These are phyloP conservation scores for Anhinga anhinga DNA, from an alignment of 2,113 vertebrate genomes.

Conservation along the genomic window DNA sequence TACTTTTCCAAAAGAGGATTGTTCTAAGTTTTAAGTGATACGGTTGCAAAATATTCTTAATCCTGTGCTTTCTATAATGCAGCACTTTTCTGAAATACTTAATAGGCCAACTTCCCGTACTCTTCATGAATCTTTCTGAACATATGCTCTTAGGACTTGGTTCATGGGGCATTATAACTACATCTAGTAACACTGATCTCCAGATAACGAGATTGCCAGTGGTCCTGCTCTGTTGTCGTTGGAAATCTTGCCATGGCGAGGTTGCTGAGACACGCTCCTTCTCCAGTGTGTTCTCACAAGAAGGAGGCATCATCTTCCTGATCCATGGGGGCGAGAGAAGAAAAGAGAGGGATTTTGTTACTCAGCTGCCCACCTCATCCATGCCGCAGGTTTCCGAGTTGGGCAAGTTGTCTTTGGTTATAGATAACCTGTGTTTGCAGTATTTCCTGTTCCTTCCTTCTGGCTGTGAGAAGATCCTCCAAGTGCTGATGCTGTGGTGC, in stretches of 20 bases:
- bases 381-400: fast-evolving
- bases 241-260: neutral
- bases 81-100: neutral
- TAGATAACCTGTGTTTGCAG: neutral
- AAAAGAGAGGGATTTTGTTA: neutral
- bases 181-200: neutral
- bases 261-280: neutral
- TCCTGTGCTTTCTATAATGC: neutral
- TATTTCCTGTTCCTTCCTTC: neutral
- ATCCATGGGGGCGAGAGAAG: neutral
- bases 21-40: neutral
- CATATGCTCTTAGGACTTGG: neutral
- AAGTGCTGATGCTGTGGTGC: neutral
- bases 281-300: neutral
- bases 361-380: neutral
- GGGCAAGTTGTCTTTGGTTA: neutral
- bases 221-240: neutral
- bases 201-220: neutral
- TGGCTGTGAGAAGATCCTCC: neutral
- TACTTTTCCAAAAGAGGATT: constrained; percentile 19
- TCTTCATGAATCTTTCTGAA: neutral
- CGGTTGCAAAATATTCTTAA: neutral
- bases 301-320: neutral
- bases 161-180: neutral
- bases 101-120: neutral